phyloP scores from a whole-genome alignment of 2,797 vertebrate genomes.

The Darevskia mixta region DNA sequence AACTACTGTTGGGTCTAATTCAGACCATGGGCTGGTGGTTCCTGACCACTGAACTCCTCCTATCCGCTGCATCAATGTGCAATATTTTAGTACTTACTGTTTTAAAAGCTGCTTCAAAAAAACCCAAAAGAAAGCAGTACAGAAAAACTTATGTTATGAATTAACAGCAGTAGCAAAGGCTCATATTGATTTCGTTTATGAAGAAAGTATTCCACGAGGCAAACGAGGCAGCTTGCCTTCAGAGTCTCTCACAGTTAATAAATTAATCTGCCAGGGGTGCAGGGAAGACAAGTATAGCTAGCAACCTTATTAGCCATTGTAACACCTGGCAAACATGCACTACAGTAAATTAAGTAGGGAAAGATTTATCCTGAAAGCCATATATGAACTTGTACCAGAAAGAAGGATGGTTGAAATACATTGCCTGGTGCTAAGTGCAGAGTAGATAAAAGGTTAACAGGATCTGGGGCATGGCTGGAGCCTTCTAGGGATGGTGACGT shows the following conservation, averaged over 20 bases:
- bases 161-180: not conserved
- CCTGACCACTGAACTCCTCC: too few relatives aligned
- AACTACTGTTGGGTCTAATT: too few relatives aligned
- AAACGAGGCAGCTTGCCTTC: not conserved
- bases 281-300: not conserved
- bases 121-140: not conserved
- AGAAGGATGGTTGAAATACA: too few relatives aligned
- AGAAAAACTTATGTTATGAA: not conserved
- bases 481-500: not conserved
- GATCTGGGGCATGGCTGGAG: not conserved
- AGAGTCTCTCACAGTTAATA: not conserved
- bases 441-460: constrained; percentile 3
- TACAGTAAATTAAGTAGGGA: not conserved
- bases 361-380: not conserved
- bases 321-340: not conserved
- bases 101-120: not conserved
- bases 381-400: not conserved
- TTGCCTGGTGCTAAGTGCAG: not conserved
- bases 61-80: not conserved
- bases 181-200: not conserved
- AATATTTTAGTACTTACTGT: not conserved
- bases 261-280: not conserved
- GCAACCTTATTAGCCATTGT: not conserved
- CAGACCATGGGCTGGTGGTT: too few relatives aligned
- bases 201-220: not conserved